Percentiles rank a stretch among this genome's conserved stretches.
Evolutionary conservation across 2,113 vertebrate species (phyloP).

Genomic region (Pantherophis guttatus): DNA sequence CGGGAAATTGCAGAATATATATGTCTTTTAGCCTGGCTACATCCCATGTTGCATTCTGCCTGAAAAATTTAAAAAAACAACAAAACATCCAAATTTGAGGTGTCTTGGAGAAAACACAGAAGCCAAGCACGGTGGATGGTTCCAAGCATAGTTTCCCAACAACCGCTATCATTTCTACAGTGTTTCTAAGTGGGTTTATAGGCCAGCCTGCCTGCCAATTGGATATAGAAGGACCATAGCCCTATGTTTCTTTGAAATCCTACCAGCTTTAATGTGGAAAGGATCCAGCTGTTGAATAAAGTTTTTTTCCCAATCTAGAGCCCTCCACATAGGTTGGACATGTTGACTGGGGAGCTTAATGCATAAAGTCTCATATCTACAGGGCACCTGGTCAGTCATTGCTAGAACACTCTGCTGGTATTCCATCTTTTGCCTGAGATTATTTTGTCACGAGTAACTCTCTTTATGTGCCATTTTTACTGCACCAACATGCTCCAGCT

Average conservation of each 20-base stretch:
- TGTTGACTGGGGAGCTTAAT: not conserved
- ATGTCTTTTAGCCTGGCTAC: not conserved
- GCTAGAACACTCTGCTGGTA: not conserved
- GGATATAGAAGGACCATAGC: not conserved
- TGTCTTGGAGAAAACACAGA: not conserved
- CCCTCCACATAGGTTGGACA: not conserved
- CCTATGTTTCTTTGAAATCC: not conserved
- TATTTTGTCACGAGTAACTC: not conserved
- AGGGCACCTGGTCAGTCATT: not conserved
- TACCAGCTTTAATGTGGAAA: not conserved
- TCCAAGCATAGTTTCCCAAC: not conserved
- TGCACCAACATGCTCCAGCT: not conserved
- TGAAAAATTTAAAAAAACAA: not conserved
- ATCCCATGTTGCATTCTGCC: conserved; percentile 5
- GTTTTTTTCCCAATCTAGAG: not conserved
- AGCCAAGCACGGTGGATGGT: not conserved
- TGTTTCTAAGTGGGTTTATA: not conserved
- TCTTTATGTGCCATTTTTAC: not conserved
- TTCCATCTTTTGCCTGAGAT: not conserved
- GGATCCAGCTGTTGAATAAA: not conserved
- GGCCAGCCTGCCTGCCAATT: not conserved
- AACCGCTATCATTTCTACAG: not conserved
- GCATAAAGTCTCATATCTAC: not conserved
- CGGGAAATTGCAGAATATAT: not conserved
- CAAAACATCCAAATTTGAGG: not conserved